These are phyloP conservation scores for Tenodera sinensis DNA, from an alignment of 2,888 invertebrate genomes.

Conservation along the genomic window DNA sequence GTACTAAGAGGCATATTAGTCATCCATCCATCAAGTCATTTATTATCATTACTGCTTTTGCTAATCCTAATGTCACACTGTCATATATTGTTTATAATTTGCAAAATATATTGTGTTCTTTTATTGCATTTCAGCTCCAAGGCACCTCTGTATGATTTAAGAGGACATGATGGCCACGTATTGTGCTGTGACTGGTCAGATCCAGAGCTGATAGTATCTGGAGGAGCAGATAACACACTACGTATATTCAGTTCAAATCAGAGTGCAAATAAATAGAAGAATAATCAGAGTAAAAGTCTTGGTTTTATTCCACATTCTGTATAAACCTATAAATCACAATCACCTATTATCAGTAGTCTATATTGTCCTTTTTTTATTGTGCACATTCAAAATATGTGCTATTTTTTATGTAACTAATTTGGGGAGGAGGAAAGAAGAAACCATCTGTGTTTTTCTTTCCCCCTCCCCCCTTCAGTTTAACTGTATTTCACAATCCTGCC, in stretches of 20 bases:
- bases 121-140: slow-evolving; percentile 63
- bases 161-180: slow-evolving; percentile 91
- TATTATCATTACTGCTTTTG: background rate
- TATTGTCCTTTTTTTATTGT: too few relatives aligned
- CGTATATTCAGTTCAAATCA: slow-evolving; percentile 76
- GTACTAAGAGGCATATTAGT: background rate
- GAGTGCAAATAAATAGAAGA: slow-evolving; percentile 29
- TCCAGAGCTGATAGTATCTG: slow-evolving; percentile 80
- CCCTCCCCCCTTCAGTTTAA: too few relatives aligned
- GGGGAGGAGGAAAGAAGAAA: too few relatives aligned
- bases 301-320: background rate
- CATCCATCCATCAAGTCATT: background rate
- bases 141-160: slow-evolving; percentile 86
- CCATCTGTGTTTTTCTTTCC: too few relatives aligned
- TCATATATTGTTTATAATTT: background rate
- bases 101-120: slow-evolving; percentile 15
- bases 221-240: slow-evolving; percentile 89
- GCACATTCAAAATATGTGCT: too few relatives aligned
- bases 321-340: background rate
- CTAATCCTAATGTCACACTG: background rate
- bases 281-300: background rate
- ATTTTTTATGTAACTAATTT: too few relatives aligned
- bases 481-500: too few relatives aligned
- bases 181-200: slow-evolving; percentile 93
- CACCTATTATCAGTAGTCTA: background rate